Evolutionary conservation across 2,888 invertebrate genomes (phyloP), one percentile per base, ranked within the genome.

Genomic region (Melanostoma mellinum): DNA sequence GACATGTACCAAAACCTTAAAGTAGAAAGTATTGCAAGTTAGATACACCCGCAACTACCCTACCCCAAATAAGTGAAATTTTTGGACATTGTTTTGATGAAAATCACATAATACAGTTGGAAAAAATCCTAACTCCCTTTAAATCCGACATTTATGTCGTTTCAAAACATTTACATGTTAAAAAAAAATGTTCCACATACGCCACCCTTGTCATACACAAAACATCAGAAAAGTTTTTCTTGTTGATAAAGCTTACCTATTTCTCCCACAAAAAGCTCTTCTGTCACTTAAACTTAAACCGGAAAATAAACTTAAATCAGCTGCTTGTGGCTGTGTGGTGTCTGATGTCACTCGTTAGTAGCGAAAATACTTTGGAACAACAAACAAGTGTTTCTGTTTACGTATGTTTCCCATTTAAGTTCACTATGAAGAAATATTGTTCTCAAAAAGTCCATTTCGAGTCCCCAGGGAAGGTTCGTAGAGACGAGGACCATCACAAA

Each of bases 401-500:
- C 20, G 20, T 42, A 55, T 48, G 35, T 9, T 52, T 40, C n/a
- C 4, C 8, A n/a, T 55, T 58, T 9, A 48, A 8, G 9, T n/a
- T 40, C 20, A 32, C 30, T 3, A 84, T 84, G 84, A 75, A 65
- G 4, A 84, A 79, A 61, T 79, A 71, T 55, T 79, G 69, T 53
- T 71, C 71, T n/a, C 79, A 80, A 72, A 80, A 84, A 63, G 58
- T 80, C 48, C 63, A 85, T 65, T 50, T 69, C 20, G 74, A 80
- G 65, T 52, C 77, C 5, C 42, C 72, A 30, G 68, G 36, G 4
- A 72, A 69, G 36, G n/a, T 65, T 5, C 61, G 69, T 86, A 78
- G 78, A 30, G 77, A 74, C 35, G 80, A 79, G 3, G 71, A 72
- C 20, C 20, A 20, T 20, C 20, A 20, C 3, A 86, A 95, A 90